These are phyloP conservation scores for Periophthalmus modestus DNA, from an alignment of 2,113 vertebrate species.

Conservation along the genomic window DNA sequence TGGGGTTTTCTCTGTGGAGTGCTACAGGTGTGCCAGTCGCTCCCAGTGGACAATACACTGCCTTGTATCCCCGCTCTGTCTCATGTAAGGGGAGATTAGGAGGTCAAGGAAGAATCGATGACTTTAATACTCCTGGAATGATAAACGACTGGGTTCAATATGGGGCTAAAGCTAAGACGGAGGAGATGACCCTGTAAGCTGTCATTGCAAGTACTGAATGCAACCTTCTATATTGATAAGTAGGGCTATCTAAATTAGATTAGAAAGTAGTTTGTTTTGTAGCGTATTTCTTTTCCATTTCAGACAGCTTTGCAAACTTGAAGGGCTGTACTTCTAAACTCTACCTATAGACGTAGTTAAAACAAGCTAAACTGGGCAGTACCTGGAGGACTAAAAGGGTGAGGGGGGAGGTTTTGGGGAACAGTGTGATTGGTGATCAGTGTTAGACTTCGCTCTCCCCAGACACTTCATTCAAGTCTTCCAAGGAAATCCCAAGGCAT, in stretches of 20 bases:
- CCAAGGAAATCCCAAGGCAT: background rate
- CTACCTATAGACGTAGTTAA: too few relatives aligned
- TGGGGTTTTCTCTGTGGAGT: constrained; percentile 1
- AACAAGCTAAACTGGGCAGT: too few relatives aligned
- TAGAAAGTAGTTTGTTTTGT: background rate
- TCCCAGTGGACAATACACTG: constrained; percentile 6
- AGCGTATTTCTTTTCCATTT: too few relatives aligned
- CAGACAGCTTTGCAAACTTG: too few relatives aligned
- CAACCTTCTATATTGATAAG: background rate
- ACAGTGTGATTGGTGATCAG: too few relatives aligned
- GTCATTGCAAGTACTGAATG: background rate
- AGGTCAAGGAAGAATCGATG: constrained; percentile 3
- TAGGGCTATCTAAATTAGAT: background rate
- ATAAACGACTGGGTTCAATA: constrained; percentile 10
- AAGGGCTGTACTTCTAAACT: too few relatives aligned
- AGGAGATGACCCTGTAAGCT: background rate
- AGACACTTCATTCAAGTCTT: background rate
- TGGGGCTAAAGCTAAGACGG: background rate
- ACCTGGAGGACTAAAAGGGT: too few relatives aligned
- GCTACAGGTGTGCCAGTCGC: constrained; percentile 49
- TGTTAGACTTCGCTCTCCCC: too few relatives aligned
- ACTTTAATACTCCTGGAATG: background rate
- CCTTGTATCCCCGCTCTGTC: background rate
- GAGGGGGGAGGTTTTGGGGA: too few relatives aligned
- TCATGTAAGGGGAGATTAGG: constrained; percentile 9